Evolutionary conservation across 1,140 invertebrate genomes (phyloP).

Genomic region (Psilanteris sp.): DNA sequence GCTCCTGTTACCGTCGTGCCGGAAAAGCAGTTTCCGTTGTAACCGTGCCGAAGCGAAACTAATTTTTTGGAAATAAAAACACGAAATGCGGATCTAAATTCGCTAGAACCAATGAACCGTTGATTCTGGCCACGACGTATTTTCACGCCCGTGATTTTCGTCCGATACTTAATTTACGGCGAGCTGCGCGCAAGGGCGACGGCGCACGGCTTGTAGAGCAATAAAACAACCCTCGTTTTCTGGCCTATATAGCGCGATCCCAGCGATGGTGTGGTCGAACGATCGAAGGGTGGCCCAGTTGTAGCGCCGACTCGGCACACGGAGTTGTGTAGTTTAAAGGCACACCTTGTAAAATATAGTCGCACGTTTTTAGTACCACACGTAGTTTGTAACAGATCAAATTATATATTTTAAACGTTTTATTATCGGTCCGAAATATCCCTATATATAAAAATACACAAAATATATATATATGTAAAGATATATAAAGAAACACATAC

Average conservation of each 20-base stretch:
- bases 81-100: too few relatives aligned
- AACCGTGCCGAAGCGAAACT: too few relatives aligned
- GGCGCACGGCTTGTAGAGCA: conserved; percentile 44
- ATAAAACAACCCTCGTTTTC: conserved; percentile 62
- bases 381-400: conserved; percentile 55
- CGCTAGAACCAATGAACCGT: too few relatives aligned
- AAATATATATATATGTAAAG: conserved; percentile 24
- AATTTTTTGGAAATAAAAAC: too few relatives aligned
- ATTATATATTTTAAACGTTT: conserved; percentile 59
- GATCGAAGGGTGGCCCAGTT: conserved; percentile 77
- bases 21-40: too few relatives aligned
- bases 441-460: conserved; percentile 35
- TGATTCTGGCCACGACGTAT: too few relatives aligned
- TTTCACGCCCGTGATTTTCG: conserved; percentile 16
- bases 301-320: conserved; percentile 78
- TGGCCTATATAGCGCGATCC: conserved; percentile 60
- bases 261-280: conserved; percentile 68
- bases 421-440: conserved; percentile 48
- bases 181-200: conserved; percentile 38
- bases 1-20: too few relatives aligned
- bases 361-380: conserved; percentile 74
- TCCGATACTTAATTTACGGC: conserved; percentile 29
- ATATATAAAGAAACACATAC: conserved; percentile 38
- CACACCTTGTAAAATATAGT: conserved; percentile 79
- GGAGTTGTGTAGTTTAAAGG: conserved; percentile 79